Conservation (phyloP, 2,797 vertebrate species). For the Rallus crepitans region DNA sequence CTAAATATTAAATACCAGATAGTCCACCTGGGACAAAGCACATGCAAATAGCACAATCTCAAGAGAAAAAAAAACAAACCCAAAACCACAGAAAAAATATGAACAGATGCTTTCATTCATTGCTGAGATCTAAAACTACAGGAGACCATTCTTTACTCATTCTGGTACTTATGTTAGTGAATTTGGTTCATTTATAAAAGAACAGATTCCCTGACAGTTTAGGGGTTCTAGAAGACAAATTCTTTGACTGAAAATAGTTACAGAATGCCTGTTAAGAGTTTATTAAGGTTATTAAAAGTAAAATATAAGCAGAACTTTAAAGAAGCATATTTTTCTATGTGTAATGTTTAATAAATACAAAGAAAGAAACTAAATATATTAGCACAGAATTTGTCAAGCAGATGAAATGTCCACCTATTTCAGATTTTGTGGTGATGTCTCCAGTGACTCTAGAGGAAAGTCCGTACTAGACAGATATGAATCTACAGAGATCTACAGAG, state of each 20-base stretch:
- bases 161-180: not conserved
- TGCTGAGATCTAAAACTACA: not conserved
- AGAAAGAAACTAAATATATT: not conserved
- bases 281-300: not conserved
- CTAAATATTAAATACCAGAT: not conserved
- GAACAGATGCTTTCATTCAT: not conserved
- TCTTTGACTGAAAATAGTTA: not conserved
- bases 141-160: not conserved
- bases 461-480: not conserved
- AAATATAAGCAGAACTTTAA: not conserved
- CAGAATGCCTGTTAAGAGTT: not conserved
- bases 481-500: not conserved
- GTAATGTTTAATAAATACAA: accelerated
- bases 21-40: not conserved
- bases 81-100: no score
- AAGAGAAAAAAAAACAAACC: not conserved
- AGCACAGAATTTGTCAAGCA: not conserved
- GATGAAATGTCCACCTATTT: not conserved
- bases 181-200: not conserved
- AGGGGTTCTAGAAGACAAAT: not conserved
- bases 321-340: not conserved
- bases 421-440: not conserved
- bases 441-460: not conserved
- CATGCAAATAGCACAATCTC: not conserved
- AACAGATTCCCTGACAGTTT: not conserved